A percentile compares a stretch with the other conserved stretches of the same genome.
These are phyloP conservation scores for Dioctria linearis DNA, from an alignment of 2,888 invertebrate species.

Conservation along the genomic window DNA sequence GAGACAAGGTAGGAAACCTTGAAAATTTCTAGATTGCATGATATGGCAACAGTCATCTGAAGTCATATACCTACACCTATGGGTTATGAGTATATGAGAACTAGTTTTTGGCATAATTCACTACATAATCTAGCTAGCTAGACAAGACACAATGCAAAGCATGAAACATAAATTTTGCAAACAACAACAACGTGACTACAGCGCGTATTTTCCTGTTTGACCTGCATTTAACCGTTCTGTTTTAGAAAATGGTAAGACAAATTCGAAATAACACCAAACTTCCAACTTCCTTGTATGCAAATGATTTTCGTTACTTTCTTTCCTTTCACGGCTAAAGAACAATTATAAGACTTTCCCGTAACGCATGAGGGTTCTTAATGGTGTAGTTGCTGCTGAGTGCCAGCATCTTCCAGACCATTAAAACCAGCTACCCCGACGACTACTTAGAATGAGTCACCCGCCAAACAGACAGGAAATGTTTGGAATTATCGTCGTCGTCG, in stretches of 20 bases:
- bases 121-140: too few relatives aligned
- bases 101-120: too few relatives aligned
- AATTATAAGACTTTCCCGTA: not conserved
- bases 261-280: not conserved
- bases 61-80: too few relatives aligned
- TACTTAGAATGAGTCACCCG: not conserved
- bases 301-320: not conserved
- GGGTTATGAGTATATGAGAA: too few relatives aligned
- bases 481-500: not conserved
- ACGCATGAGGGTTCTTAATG: slow-evolving; percentile 13
- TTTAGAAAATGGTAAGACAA: not conserved
- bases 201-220: not conserved
- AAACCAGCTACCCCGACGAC: not conserved
- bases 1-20: too few relatives aligned
- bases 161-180: not conserved
- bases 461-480: slow-evolving; percentile 7
- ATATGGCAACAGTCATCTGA: too few relatives aligned
- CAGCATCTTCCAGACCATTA: slow-evolving; percentile 9
- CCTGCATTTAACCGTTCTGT: slow-evolving; percentile 1
- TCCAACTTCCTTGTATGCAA: not conserved
- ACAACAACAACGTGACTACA: not conserved
- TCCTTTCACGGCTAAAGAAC: not conserved
- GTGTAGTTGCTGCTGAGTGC: not conserved
- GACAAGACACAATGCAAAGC: not conserved
- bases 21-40: too few relatives aligned